Evolutionary conservation across 2,113 vertebrate species (phyloP).

Genomic region (Tragelaphus imberbis): DNA sequence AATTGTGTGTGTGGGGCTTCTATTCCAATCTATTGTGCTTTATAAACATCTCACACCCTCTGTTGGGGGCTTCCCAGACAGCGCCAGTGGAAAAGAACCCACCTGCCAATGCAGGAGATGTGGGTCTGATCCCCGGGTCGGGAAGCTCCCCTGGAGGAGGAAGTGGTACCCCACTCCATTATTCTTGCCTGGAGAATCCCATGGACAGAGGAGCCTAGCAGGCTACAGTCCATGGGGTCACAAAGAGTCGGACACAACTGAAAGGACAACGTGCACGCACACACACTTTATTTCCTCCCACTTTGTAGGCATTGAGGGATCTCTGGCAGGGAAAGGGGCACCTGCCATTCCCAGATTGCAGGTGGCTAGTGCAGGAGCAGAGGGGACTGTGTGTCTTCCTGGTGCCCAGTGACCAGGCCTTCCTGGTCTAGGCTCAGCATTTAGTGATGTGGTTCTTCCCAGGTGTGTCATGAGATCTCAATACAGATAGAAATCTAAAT

Average conservation of each 20-base stretch:
- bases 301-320: not conserved
- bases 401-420: too few species aligned
- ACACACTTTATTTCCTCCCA: not conserved
- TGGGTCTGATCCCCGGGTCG: accelerated
- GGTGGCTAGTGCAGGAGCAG: accelerated
- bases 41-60: not conserved
- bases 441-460: not conserved
- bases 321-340: not conserved
- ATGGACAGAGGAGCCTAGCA: not conserved
- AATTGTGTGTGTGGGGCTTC: not conserved
- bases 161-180: not conserved
- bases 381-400: not conserved
- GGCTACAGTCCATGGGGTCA: not conserved
- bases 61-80: not conserved
- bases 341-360: accelerated
- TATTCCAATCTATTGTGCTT: not conserved
- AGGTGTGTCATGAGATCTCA: not conserved
- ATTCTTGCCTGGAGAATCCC: not conserved
- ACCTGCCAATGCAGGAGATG: not conserved
- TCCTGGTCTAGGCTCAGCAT: accelerated
- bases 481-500: not conserved
- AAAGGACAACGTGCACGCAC: accelerated
- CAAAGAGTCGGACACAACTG: not conserved
- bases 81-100: not conserved
- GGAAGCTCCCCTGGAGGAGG: not conserved